Base-by-base conservation (phyloP, 2,888 invertebrate genomes). In the Laothoe populi region DNA sequence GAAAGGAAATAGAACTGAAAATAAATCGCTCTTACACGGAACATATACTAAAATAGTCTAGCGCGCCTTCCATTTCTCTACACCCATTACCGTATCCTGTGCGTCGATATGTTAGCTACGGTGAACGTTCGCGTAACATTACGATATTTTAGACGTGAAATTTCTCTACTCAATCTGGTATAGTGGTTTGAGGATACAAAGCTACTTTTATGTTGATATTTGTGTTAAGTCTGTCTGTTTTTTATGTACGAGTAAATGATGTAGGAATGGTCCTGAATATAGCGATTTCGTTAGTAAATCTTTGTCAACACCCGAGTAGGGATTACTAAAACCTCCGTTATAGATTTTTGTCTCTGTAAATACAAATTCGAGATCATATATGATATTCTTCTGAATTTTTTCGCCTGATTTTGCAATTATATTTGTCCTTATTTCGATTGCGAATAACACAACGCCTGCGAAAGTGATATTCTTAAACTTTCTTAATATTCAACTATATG, bases 51-150 rank as follows among this genome's bases (percentile, higher is more conserved):
- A 92, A 91, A 92, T 92, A 92, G 90, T 88, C 82, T 72, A 79
- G 81, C 80, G 82, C 85, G 84, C 80, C 84, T 86, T 82, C 86
- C 84, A 87, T 87, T 88, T 87, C 88, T 87, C 84, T 81, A 72
- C 85, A 78, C 79, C 84, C 84, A 88, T 91, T 91, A 90, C 90
- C 87, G 86, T 90, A 91, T 92, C 92, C 92, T 92, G 92, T 86
- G 82, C 78, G 72, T 73, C 77, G 77, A 83, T 82, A 78, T 82
- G 77, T 82, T 78, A 70, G 72, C 73, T 76, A 75, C 76, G 80
- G 78, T 74, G 82, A 75, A 74, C 74, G 76, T 82, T 71, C 76
- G 72, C 58, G n/a, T 46, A 57, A 38, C 35, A 58, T 19, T 42
- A 26, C 49, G 40, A 24, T 35, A 53, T 42, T 60, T 40, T 60